Base-by-base conservation (phyloP, 2,113 vertebrate species). In the Oryzias woworae region DNA sequence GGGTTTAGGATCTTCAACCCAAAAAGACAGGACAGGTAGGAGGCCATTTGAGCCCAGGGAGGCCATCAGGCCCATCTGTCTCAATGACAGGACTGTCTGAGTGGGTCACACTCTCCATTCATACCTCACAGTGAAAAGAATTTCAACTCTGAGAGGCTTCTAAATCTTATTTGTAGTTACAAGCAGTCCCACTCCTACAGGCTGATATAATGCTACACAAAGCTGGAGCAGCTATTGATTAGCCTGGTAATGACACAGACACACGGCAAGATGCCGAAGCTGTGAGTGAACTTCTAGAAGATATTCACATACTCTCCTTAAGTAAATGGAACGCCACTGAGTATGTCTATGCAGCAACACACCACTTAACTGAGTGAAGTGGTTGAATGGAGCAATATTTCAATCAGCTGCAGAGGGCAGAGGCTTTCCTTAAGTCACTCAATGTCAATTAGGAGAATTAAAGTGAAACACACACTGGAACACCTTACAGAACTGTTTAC, bases 281-380 rank as follows among this genome's bases (percentile, higher is more conserved):
- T 63, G 65, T 15, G 22, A 53, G 49, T 54, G 61, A 60, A 42
- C 66, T 60, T 4, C 3, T 3, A 42, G 69, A 71, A 75, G 70
- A 62, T 70, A 75, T 69, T 73, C 59, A 12, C 58, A 48, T 51
- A 72, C 66, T 58, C 77, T 81, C 75, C 43, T 69, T 71, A 47
- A 75, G 66, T 53, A 69, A 81, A 86, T 80, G 69, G 78, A 76
- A 76, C 1, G 66, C 77, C 49, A 66, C 73, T 70, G 76, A 81
- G 82, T 77, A 78, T 73, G 83, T 80, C 79, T 46, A 23, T 28
- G 58, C 77, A 62, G 75, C 63, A 67, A 77, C 74, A 62, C 56
- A 71, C 24, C 79, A 77, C 79, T 83, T 85, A 82, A 78, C 68
- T 60, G 64, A 84, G 82, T 76, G 73, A 86, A 78, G 83, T 59